A percentile compares a stretch with the other conserved stretches of the same genome.
phyloP scores from a whole-genome alignment of 92 coral and sea anemone genomes.

The Siderastrea radians region DNA sequence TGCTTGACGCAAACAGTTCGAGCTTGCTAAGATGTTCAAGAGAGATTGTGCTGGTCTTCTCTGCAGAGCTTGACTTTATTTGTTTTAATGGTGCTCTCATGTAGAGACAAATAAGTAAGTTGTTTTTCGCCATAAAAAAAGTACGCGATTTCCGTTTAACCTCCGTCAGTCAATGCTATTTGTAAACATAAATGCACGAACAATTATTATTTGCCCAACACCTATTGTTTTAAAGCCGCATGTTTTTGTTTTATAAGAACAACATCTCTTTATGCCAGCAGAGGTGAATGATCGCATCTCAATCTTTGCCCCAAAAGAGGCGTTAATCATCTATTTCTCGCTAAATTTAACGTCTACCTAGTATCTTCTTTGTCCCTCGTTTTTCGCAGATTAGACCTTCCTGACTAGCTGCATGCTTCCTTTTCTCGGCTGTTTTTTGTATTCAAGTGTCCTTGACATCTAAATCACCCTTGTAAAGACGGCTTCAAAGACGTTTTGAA shows the following conservation, averaged over 20 bases:
- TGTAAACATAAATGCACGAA: not conserved
- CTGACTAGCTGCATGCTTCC: too few relatives aligned
- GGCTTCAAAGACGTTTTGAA: too few relatives aligned
- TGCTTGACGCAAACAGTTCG: not conserved
- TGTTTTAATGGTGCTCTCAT: not conserved
- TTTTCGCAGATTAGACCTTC: too few relatives aligned
- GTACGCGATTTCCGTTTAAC: too few relatives aligned
- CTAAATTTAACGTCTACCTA: not conserved
- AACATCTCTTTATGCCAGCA: not conserved
- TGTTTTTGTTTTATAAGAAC: not conserved
- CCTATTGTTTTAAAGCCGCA: not conserved
- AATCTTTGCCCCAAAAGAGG: too few relatives aligned
- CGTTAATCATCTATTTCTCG: too few relatives aligned
- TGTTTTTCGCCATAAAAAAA: not conserved
- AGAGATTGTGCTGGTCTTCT: not conserved
- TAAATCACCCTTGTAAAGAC: too few relatives aligned
- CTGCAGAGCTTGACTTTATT: not conserved
- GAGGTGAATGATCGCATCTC: not conserved
- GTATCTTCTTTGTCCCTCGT: too few relatives aligned
- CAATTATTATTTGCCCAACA: not conserved
- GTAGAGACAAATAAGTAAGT: not conserved
- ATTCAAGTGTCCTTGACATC: too few relatives aligned
- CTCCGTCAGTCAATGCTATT: not conserved
- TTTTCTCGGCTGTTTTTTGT: too few relatives aligned
- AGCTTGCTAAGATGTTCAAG: too few relatives aligned